Conservation (phyloP, 2,113 vertebrate species). For the Ailuropoda melanoleuca region DNA sequence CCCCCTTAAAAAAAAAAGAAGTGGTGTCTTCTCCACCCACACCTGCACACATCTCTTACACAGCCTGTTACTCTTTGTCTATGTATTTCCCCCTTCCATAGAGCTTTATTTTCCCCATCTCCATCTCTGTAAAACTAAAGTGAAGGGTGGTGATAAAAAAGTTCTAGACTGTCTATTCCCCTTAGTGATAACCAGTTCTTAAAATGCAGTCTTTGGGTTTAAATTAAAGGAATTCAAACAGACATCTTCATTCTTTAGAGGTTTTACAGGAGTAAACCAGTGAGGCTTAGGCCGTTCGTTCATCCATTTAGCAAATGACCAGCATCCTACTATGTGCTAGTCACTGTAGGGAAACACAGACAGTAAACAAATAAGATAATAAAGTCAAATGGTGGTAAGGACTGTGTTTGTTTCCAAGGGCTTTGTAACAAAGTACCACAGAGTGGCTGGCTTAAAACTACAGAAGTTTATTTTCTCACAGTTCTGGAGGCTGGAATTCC, state of each 20-base stretch:
- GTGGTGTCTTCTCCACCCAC: background rate
- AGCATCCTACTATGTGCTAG: background rate
- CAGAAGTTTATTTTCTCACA: background rate
- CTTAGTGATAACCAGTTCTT: background rate
- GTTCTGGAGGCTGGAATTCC: background rate
- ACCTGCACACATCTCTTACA: background rate
- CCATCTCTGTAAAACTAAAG: background rate
- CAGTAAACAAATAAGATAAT: background rate
- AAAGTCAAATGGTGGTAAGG: background rate
- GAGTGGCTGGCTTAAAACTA: background rate
- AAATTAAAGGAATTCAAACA: background rate
- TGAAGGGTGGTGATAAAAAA: background rate
- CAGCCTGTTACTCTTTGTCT: background rate
- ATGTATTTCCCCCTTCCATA: background rate
- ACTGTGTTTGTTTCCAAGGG: background rate
- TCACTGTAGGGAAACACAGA: background rate
- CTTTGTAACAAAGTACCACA: background rate
- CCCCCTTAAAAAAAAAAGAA: no score
- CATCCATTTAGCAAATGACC: background rate
- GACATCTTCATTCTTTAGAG: background rate
- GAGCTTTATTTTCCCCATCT: constrained; percentile 15
- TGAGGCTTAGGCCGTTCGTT: background rate
- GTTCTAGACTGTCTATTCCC: background rate
- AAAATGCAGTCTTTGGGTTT: background rate
- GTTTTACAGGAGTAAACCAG: background rate